Base-by-base conservation (phyloP, 2,113 vertebrate genomes). In the Poeciliopsis retropinna region DNA sequence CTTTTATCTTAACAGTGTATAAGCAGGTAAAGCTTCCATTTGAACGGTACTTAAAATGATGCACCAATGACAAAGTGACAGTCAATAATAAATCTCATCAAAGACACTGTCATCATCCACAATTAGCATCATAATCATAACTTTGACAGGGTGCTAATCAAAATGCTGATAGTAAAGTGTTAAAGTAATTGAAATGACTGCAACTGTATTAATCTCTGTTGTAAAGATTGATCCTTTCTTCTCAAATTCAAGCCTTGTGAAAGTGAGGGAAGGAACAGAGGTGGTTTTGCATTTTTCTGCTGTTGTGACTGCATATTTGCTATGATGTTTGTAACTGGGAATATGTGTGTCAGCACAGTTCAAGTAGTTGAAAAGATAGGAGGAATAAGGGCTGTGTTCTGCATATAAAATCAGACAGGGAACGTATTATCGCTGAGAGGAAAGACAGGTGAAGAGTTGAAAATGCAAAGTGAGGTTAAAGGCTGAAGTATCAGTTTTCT, bases 71-170 rank as follows among this genome's bases (percentile, higher is more conserved):
- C 73, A 79, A 17, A 30, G 79, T 69, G 66, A 70, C 65, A 84
- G 85, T 80, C 79, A 84, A 87, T 84, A 57, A n/a, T 25, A 57
- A 57, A 57, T 69, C 75, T 81, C 86, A 88, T 91, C 79, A 76
- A 73, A 74, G 88, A 87, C 80, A 86, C 78, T 86, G 80, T 89
- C 83, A 88, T 83, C 82, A 85, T 80, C 79, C 65, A 51, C 88
- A 91, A 90, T 87, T 61, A 17, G 60, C 75, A 54, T 78, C 79
- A 87, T 87, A 75, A 87, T 80, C 85, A 81, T 85, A 79, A 85
- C 81, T 73, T 67, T 81, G 87, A 86, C 83, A 77, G 67, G 37
- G 60, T 1, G 34, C 78, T 85, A 73, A 87, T 88, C 78, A 78
- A 85, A 86, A 89, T 47, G 63, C 64, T 71, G 78, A 83, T 51